Percentiles rank a stretch among this genome's conserved stretches.
phyloP scores from a whole-genome alignment of 2,797 vertebrate genomes.

The Anguilla anguilla region DNA sequence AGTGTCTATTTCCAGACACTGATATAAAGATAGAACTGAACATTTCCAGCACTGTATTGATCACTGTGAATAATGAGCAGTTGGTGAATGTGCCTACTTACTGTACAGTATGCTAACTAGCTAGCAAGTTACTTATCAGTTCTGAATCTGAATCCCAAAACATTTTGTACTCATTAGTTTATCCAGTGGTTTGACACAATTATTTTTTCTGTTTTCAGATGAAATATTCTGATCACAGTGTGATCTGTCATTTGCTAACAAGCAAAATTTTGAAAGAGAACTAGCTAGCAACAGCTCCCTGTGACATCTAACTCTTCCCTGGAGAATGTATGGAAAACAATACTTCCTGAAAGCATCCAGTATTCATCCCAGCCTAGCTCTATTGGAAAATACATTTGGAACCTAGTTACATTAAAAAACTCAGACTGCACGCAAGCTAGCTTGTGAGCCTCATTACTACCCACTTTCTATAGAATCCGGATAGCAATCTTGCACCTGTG shows the following conservation, averaged over 20 bases:
- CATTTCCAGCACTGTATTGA: background rate
- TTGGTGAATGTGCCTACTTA: background rate
- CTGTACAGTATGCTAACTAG: background rate
- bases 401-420: background rate
- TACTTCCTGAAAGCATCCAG: background rate
- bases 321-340: background rate
- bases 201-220: background rate
- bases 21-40: background rate
- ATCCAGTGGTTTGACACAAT: background rate
- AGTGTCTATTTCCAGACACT: background rate
- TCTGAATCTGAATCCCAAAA: background rate
- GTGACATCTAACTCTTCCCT: background rate
- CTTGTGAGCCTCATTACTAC: no score
- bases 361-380: background rate
- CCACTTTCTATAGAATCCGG: background rate
- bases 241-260: conserved; percentile 4
- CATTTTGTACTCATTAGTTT: background rate
- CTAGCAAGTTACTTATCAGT: background rate
- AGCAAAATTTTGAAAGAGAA: background rate
- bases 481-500: background rate
- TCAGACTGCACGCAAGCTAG: no score
- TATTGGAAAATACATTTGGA: background rate
- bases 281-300: background rate
- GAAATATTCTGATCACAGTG: background rate
- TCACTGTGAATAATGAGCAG: background rate